Evolutionary conservation across 2,888 invertebrate species (phyloP), one percentile per base, ranked within the genome.

Genomic region (Pristionchus entomophagus): DNA sequence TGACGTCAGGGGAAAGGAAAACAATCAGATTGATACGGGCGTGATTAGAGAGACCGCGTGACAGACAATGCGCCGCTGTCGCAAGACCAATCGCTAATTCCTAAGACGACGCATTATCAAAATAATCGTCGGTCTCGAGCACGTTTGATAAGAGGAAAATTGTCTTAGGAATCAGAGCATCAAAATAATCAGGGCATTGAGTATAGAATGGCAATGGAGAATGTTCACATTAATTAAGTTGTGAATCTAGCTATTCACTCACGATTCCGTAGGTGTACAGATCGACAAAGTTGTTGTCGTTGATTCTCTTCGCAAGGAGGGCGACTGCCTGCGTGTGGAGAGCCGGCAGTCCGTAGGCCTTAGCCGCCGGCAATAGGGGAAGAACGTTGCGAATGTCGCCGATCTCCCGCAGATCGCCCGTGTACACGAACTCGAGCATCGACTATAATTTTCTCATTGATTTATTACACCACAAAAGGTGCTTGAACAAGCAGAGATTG

Each of bases 381-480:
- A 97, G 94, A 81, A 97, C 96, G 92, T 97, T 97, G 86, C 95
- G 95, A 87, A 96, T 96, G 8, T 97, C 96, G 89, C 96, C 96
- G 85, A 97, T 94, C 0, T 96, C 96, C 83, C 96, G 95, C 93
- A 96, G 97, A 29, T 97, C 97, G 6, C 97, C 97, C 91, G 97
- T 96, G 94, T 97, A 97, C 84, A 97, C 95, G 94, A 96, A 97
- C 94, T 97, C 96, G 97, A 97, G 97, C 49, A 97, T 96, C 95
- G 97, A 95, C 96, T 97, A 94, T 19, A 73, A 84, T 49, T 41
- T 3, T 45, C 32, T 59, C 14, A 14, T 12, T 17, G 1, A 45
- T 77, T n/a, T n/a, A n/a, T n/a, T n/a, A n/a, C n/a, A n/a, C n/a
- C n/a, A n/a, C n/a, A n/a, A n/a, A n/a, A n/a, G n/a, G n/a, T n/a